Conservation (phyloP, 92 coral and sea anemone species). For the Ricordea florida region DNA sequence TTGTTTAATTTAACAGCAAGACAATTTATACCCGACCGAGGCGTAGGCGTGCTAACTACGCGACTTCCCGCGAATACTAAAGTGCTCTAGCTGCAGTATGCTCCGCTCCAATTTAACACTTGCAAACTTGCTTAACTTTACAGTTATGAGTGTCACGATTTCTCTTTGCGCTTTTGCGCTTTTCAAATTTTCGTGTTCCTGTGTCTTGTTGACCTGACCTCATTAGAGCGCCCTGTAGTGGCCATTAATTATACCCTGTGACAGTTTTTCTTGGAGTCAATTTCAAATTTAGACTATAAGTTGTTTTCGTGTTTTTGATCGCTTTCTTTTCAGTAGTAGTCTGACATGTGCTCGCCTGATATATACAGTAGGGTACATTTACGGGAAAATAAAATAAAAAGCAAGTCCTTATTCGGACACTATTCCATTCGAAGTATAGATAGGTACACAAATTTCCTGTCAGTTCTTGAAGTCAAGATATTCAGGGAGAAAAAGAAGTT, state of each 20-base stretch:
- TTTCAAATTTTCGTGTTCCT: too few species aligned
- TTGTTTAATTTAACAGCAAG: conserved; percentile 37
- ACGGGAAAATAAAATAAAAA: too few species aligned
- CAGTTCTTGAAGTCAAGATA: too few species aligned
- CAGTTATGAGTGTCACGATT: background rate
- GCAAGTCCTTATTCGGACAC: too few species aligned
- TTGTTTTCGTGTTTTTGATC: background rate
- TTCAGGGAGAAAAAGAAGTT: too few species aligned
- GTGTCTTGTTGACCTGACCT: background rate
- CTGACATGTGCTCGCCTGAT: too few species aligned
- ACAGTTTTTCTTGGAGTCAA: background rate
- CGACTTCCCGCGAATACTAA: too few species aligned
- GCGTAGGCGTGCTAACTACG: background rate
- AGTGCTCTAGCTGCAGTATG: too few species aligned
- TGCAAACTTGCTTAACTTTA: background rate
- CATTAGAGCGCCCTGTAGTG: background rate
- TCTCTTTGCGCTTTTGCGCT: too few species aligned
- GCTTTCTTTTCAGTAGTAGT: background rate
- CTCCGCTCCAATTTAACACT: background rate
- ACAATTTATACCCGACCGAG: background rate
- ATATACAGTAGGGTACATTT: too few species aligned
- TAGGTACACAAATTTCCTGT: too few species aligned
- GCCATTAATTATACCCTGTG: conserved; percentile 34
- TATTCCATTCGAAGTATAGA: too few species aligned
- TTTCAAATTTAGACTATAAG: background rate